Conservation (phyloP, 2,888 invertebrate genomes). For the Callimorpha dominula region DNA sequence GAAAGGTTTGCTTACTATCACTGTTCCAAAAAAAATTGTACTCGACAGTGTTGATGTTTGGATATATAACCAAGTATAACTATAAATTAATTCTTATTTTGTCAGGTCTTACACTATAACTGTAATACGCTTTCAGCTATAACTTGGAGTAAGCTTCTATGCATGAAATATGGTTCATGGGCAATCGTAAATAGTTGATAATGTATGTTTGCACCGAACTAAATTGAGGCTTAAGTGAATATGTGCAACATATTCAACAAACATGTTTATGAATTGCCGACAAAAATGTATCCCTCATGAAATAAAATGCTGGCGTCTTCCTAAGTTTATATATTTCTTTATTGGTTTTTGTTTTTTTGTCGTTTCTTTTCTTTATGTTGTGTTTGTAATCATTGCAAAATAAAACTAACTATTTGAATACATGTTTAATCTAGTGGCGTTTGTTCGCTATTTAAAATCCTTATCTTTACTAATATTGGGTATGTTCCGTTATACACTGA, state of each 20-base stretch:
- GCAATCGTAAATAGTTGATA: slow-evolving; percentile 52
- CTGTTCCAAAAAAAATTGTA: no score
- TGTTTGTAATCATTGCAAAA: no score
- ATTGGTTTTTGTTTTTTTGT: not conserved
- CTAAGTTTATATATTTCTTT: no score
- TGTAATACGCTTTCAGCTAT: not conserved
- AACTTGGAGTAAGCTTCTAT: slow-evolving; percentile 20
- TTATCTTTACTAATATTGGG: no score
- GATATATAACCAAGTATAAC: no score
- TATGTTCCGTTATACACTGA: no score
- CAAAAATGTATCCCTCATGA: not conserved
- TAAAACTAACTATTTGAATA: no score
- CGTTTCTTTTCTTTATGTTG: not conserved
- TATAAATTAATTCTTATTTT: not conserved
- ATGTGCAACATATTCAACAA: slow-evolving; percentile 37
- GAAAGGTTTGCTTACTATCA: no score
- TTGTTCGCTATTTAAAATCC: no score
- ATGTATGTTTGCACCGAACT: slow-evolving; percentile 47
- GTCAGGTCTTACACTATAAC: not conserved
- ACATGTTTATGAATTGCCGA: slow-evolving; percentile 14
- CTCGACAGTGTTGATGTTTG: no score
- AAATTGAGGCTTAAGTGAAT: slow-evolving; percentile 20
- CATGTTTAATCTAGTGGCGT: not conserved
- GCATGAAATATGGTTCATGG: slow-evolving; percentile 46
- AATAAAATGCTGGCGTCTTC: not conserved